phyloP scores from a whole-genome alignment of 2,888 invertebrate species.

The Ochropleura plecta region DNA sequence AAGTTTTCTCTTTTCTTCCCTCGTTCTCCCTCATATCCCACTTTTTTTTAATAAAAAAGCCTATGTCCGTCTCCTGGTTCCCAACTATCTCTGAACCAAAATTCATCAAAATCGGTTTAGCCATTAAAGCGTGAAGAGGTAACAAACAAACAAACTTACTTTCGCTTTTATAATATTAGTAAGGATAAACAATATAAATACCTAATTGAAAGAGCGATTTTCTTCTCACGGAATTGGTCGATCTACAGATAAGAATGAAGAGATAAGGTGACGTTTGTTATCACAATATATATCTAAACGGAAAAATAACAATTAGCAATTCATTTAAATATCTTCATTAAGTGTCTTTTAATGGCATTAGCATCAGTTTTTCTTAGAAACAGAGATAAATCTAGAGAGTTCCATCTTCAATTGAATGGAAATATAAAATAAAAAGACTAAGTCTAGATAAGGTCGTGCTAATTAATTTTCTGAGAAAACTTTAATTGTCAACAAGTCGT shows the following conservation, averaged over 20 bases:
- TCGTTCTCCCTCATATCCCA: no score
- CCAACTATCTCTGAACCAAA: no score
- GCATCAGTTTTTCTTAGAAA: conserved; percentile 16
- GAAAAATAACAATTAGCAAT: conserved; percentile 30
- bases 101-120: no score
- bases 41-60: no score
- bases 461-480: conserved; percentile 8
- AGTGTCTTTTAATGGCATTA: not conserved
- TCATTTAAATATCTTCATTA: not conserved
- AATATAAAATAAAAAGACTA: not conserved
- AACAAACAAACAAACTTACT: no score
- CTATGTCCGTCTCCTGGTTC: no score
- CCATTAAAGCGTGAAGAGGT: no score
- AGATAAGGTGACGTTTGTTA: not conserved
- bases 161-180: no score
- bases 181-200: no score
- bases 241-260: not conserved
- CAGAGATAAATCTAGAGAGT: not conserved
- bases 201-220: not conserved
- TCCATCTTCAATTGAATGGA: not conserved
- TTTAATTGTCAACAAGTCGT: conserved; percentile 10
- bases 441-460: no score
- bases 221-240: not conserved
- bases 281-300: conserved; percentile 18
- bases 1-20: no score